Evolutionary conservation across 1,140 invertebrate species (phyloP).

Genomic region (Choristoneura fumiferana): DNA sequence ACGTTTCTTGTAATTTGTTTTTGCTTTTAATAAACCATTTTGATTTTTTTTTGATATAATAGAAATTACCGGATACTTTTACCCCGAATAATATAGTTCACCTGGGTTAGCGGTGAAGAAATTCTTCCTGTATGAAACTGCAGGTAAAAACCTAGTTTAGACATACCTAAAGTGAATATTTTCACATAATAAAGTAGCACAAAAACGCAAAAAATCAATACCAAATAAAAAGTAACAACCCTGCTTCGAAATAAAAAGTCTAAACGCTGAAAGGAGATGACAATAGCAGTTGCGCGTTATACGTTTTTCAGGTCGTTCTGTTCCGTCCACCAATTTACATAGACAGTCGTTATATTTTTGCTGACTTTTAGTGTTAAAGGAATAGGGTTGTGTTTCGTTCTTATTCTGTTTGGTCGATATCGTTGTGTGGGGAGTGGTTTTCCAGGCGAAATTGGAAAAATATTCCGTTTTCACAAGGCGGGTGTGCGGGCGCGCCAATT

Average conservation of each 20-base stretch:
- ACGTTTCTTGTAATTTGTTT: too few species aligned
- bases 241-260: conserved; percentile 6
- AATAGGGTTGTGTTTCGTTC: background rate
- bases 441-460: conserved; percentile 68
- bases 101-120: too few species aligned
- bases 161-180: too few species aligned
- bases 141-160: too few species aligned
- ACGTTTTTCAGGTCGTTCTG: conserved; percentile 13
- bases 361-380: background rate
- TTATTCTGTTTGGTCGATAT: background rate
- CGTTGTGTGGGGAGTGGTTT: conserved; percentile 34
- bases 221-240: conserved; percentile 6
- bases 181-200: too few species aligned
- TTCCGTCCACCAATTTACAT: background rate
- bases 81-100: too few species aligned
- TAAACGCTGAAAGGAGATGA: conserved; percentile 5
- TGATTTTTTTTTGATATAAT: too few species aligned
- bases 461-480: conserved; percentile 63
- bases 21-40: too few species aligned
- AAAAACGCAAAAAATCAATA: background rate
- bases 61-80: too few species aligned
- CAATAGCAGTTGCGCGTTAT: conserved; percentile 8
- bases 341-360: background rate
- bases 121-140: too few species aligned
- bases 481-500: conserved; percentile 58